Evolutionary conservation across 53 echinoderm and acorn worm genomes (phyloP), one percentile per base, ranked within the genome.

Genomic region (Stichopus horrens): DNA sequence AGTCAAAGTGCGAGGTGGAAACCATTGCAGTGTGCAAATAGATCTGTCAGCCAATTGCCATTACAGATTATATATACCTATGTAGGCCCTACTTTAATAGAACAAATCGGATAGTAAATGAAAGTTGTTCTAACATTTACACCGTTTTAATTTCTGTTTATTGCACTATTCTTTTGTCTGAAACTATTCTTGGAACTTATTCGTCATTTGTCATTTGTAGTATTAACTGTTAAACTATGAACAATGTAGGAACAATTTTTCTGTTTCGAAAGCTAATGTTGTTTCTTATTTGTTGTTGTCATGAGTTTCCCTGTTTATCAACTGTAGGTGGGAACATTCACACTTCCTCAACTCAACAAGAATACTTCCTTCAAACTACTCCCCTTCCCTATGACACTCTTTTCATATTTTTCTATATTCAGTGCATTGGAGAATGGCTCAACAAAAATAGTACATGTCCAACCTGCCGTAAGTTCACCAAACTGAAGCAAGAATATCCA

Each of bases 381-480:
- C 37, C 37, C 2, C 37, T 37, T 37, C 37, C 37, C 37, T 37
- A 37, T 37, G 37, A 37, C 37, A 37, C 21, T 9, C 19, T 51
- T 75, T 9, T 18, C 21, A 16, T 51, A 9, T 21, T 75, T 75
- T 19, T 75, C 19, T 19, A 4, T 75, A 9, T 87, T 1, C 91
- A 97, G 97, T 97, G 97, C 74, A 94, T 97, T 67, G 88, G 88
- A 7, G 79, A 93, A 76, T 97, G 97, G 97, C 73, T 97, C 23
- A 90, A 89, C 60, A 92, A 94, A 71, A 95, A 97, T 74, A 91
- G 89, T 21, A 97, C 97, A 6, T 97, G 97, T 76, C 97, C 97
- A 8, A 97, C 92, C 9, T 97, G 97, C 52, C 94, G 97, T 7
- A 94, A 91, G 86, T 93, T 88, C 88, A 94, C 94, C 54, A 83